Percentiles rank a stretch among this genome's conserved stretches.
phyloP scores from a whole-genome alignment of 2,888 invertebrate species.

The Drosophila prolongata region DNA sequence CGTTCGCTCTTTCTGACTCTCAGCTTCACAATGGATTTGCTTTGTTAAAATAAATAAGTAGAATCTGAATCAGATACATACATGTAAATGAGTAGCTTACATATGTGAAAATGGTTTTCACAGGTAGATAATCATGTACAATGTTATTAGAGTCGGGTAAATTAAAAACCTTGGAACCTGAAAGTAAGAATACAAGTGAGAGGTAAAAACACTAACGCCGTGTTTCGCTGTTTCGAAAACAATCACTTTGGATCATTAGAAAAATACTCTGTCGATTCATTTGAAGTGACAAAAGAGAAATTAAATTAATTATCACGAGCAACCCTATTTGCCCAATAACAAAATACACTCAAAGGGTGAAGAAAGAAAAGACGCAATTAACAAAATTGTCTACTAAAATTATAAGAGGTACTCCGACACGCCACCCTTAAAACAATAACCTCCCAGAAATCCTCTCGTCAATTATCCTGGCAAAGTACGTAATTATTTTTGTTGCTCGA shows the following conservation, averaged over 20 bases:
- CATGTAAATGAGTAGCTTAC: neutral
- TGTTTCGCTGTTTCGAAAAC: neutral
- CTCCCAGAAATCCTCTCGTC: conserved; percentile 3
- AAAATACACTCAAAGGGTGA: conserved; percentile 1
- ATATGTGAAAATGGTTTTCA: neutral
- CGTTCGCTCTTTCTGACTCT: conserved; percentile 5
- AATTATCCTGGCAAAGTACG: conserved; percentile 9
- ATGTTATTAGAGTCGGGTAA: neutral
- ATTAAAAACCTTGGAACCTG: conserved; percentile 10
- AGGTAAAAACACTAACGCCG: neutral
- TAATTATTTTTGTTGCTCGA: conserved; percentile 42
- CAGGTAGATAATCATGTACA: too few species aligned
- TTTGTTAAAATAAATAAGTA: conserved; percentile 19
- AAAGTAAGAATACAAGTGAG: neutral
- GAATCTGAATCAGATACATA: conserved; percentile 2
- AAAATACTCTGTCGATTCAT: neutral
- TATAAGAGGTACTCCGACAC: conserved; percentile 36
- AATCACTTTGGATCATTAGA: neutral
- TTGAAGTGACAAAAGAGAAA: conserved; percentile 4
- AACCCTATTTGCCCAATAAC: conserved; percentile 6
- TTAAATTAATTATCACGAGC: conserved; percentile 1
- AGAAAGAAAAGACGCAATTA: conserved; percentile 55
- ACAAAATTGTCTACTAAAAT: conserved; percentile 64
- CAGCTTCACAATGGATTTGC: conserved; percentile 12
- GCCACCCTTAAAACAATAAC: conserved; percentile 2